Evolutionary conservation across 2,113 vertebrate genomes (phyloP), one percentile per base, ranked within the genome.

Genomic region (Otus sunia): DNA sequence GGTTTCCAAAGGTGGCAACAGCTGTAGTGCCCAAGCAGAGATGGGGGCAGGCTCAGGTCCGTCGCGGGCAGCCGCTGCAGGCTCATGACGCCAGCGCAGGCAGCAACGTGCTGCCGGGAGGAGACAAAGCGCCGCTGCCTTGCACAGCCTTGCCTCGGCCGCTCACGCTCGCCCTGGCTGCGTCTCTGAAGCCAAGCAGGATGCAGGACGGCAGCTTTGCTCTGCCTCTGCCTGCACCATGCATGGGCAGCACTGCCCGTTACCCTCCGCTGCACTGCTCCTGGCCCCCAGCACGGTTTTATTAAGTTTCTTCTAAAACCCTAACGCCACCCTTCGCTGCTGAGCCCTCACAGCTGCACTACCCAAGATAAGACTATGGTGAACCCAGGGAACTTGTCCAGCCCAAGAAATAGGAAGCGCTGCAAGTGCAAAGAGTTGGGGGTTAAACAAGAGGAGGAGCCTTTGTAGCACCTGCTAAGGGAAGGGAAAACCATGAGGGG

Each of bases 301-400:
- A 26, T 26, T 27, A 29, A 29, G 27, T 39, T 50, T 43, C 2
- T 53, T 71, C 56, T 18, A 5, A 77, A 45, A 17, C 3, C 34
- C 36, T 30, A 7, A 15, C 0, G 0, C 14, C 5, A 4, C 21
- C 45, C 12, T 43, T 82, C 43, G 1, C 25, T 43, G 34, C 56
- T 34, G 10, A n/a, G 47, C 32, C 62, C n/a, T 59, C 6, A 4
- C 1, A 26, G 37, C 37, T 43, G 13, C 49, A 56, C 66, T 50
- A 18, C 68, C 18, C 12, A 6, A 64, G n/a, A 21, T 56, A 52
- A 52, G 41, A 17, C 20, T 27, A 8, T 5, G 11, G 16, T 0
- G n/a, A 69, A 3, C 19, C 9, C 66, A 6, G 55, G 23, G 45
- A 78, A 39, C 34, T 12, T 4, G 0, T 15, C n/a, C 2, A 2